Percentiles rank a stretch among this genome's conserved stretches.
phyloP scores from a whole-genome alignment of 2,113 vertebrate genomes.

The Oreotrochilus melanogaster region DNA sequence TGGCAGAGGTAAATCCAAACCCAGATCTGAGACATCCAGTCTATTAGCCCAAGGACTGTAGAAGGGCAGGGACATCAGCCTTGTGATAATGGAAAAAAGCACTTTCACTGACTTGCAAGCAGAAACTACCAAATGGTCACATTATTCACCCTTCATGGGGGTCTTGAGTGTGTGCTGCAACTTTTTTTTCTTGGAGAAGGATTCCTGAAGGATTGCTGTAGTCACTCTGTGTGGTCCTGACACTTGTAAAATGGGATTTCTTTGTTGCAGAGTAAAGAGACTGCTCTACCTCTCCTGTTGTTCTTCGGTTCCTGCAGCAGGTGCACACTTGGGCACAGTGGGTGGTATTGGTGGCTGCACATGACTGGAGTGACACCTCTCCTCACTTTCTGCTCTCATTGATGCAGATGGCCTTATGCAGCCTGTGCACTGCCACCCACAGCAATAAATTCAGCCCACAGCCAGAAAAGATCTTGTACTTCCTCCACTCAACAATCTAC shows the following conservation, averaged over 20 bases:
- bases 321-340: fast-evolving
- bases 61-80: not conserved
- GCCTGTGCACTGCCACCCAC: not conserved
- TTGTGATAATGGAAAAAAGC: not conserved
- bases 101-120: not conserved
- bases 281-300: not conserved
- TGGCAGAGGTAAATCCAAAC: not conserved
- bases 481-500: not conserved
- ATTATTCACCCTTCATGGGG: not conserved
- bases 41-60: not conserved
- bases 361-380: no score
- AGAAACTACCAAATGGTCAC: not conserved
- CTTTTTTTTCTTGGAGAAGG: not conserved
- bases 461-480: not conserved
- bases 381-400: not conserved
- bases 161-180: not conserved
- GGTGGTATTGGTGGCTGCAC: fast-evolving
- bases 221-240: not conserved
- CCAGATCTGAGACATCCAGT: not conserved
- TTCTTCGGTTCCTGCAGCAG: not conserved
- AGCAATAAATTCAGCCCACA: not conserved
- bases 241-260: not conserved
- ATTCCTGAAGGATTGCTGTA: not conserved
- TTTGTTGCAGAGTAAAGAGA: not conserved
- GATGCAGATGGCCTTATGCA: not conserved